Conservation (phyloP, 2,888 invertebrate species). For the Taenaris catops region DNA sequence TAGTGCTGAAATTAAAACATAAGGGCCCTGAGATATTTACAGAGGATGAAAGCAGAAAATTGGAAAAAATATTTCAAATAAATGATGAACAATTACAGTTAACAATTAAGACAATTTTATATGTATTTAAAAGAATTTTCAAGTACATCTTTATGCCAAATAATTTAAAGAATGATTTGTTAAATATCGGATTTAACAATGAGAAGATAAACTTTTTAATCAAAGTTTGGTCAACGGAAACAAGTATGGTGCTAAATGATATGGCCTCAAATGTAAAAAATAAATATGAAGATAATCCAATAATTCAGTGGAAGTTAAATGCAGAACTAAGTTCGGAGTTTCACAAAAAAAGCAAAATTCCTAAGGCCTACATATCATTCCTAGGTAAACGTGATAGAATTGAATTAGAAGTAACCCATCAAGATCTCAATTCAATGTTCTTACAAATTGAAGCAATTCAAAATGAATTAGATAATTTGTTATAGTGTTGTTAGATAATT, state of each 20-base stretch:
- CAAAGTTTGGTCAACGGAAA: slow-evolving; percentile 64
- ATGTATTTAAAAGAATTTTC: slow-evolving; percentile 52
- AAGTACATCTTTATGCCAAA: slow-evolving; percentile 66
- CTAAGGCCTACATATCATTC: slow-evolving; percentile 54
- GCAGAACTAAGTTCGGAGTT: slow-evolving; percentile 64
- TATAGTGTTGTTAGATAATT: slow-evolving; percentile 31
- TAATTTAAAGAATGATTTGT: slow-evolving; percentile 55
- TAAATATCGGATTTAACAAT: slow-evolving; percentile 43
- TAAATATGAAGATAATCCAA: slow-evolving; percentile 35
- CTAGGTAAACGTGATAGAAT: slow-evolving; percentile 32
- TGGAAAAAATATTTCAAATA: slow-evolving; percentile 55
- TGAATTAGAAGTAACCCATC: slow-evolving; percentile 61
- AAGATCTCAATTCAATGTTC: slow-evolving; percentile 59
- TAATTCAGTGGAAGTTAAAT: slow-evolving; percentile 60
- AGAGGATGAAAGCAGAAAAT: slow-evolving; percentile 52
- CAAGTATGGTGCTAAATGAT: slow-evolving; percentile 49
- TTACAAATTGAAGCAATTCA: slow-evolving; percentile 65
- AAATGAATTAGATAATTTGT: slow-evolving; percentile 61
- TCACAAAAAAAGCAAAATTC: slow-evolving; percentile 56
- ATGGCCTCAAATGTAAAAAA: slow-evolving; percentile 37
- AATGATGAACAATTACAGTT: slow-evolving; percentile 45
- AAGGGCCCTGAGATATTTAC: slow-evolving; percentile 58
- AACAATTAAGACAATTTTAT: slow-evolving; percentile 55
- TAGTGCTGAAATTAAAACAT: slow-evolving; percentile 49
- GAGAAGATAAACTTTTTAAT: slow-evolving; percentile 55